Percentiles rank a stretch among this genome's conserved stretches.
Evolutionary conservation across 2,888 invertebrate species (phyloP).

Genomic region (Cordilura impudica): DNA sequence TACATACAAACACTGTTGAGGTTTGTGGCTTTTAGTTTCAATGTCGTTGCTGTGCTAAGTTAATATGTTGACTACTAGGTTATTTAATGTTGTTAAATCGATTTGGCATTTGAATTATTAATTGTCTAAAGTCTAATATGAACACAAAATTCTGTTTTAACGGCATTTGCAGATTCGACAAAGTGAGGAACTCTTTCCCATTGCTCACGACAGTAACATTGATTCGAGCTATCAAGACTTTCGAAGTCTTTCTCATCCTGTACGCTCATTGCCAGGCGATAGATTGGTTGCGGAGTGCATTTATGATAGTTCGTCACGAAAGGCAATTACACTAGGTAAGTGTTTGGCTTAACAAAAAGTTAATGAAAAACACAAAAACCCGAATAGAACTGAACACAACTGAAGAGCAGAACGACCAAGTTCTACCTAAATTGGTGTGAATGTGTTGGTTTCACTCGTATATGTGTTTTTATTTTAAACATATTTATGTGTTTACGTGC

Average conservation of each 20-base stretch:
- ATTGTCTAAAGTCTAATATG: slow-evolving; percentile 44
- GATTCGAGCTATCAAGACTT: slow-evolving; percentile 84
- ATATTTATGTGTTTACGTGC: not conserved
- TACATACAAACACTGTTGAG: not conserved
- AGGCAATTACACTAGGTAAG: slow-evolving; percentile 81
- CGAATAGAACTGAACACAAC: slow-evolving; percentile 1
- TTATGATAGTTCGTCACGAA: slow-evolving; percentile 82
- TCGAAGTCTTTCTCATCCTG: slow-evolving; percentile 80
- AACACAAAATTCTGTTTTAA: slow-evolving; percentile 48
- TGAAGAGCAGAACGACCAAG: not conserved
- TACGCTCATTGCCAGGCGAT: slow-evolving; percentile 81
- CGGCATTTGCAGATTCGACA: slow-evolving; percentile 77
- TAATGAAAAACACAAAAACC: not conserved
- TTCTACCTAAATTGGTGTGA: not conserved
- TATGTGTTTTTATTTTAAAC: not conserved
- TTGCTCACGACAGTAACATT: slow-evolving; percentile 82
- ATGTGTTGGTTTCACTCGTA: not conserved
- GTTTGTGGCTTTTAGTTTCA: slow-evolving; percentile 14
- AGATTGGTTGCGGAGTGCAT: slow-evolving; percentile 83
- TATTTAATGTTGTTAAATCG: slow-evolving; percentile 52
- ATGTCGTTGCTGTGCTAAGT: slow-evolving; percentile 33
- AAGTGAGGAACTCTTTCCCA: slow-evolving; percentile 80
- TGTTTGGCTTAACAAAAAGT: slow-evolving; percentile 3
- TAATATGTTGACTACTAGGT: slow-evolving; percentile 29
- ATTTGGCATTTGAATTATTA: slow-evolving; percentile 55